These are phyloP conservation scores for Eurystomus gularis DNA, from an alignment of 2,113 vertebrate species.

Conservation along the genomic window DNA sequence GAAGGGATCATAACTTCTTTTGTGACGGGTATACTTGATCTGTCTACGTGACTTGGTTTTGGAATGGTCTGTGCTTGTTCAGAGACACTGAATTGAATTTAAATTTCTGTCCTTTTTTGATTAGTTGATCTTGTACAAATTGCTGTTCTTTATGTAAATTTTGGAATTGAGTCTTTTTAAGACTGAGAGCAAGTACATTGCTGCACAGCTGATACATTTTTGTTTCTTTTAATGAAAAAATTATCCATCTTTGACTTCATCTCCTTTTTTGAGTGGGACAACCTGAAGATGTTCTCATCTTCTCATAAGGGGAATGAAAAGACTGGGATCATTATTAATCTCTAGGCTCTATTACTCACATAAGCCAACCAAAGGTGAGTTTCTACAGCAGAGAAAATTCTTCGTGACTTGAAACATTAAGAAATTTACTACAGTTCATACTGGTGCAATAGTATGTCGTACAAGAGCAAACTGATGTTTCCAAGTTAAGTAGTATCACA, in stretches of 20 bases:
- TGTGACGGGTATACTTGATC: neutral
- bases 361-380: neutral
- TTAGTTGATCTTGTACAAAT: neutral
- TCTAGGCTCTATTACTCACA: neutral
- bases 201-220: neutral
- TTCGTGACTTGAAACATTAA: neutral
- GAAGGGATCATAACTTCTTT: neutral
- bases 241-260: neutral
- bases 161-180: neutral
- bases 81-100: neutral
- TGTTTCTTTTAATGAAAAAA: conserved; percentile 17
- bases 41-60: neutral
- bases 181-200: neutral
- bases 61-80: neutral
- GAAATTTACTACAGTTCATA: no score
- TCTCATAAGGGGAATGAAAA: conserved; percentile 13
- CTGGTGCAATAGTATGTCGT: neutral
- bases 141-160: neutral
- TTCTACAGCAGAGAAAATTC: neutral
- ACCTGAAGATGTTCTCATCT: conserved; percentile 3
- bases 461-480: neutral
- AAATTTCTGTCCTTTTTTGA: neutral
- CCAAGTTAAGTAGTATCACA: neutral
- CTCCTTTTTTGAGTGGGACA: conserved; percentile 4
- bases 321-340: neutral